Evolutionary conservation across 2,113 vertebrate species (phyloP), one percentile per base, ranked within the genome.

Genomic region (Myotis brandtii): DNA sequence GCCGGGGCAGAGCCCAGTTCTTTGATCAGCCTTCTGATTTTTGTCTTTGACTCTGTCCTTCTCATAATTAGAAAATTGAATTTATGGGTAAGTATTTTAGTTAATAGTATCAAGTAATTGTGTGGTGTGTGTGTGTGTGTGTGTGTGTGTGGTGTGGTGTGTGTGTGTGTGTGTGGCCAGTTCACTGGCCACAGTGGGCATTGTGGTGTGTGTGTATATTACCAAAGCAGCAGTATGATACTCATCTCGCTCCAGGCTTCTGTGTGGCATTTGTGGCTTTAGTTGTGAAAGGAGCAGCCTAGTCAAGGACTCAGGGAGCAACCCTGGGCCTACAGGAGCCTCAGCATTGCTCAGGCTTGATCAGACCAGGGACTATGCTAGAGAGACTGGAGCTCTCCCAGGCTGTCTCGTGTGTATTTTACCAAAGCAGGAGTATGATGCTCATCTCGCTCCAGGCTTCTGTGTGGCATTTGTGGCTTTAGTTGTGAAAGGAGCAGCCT

Each of bases 291-390:
- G 3, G 2, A 37, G 0, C 1, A 25, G 5, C 17, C 30, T 66
- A 0, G 6, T 11, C 14, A 72, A 83, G 43, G 17, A 12, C 7
- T 66, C 46, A 25, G 62, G 4, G 2, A 86, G 5, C 4, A 85
- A 30, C 0, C 1, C 3, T 52, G 30, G 9, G 32, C 1, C 6
- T 3, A 40, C 12, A 66, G 8, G 8, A 54, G 2, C 0, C 13
- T 91, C 17, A 9, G 23, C 12, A 18, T 84, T n/a, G 0, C 11
- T 52, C 1, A 11, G 48, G 34, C 4, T 17, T 27, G 5, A 30
- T 23, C n/a, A 85, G n/a, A 43, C 30, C 27, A 5, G 1, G 25
- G 12, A 46, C 9, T 46, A 2, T 9, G 34, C 18, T 46, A 43
- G 43, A 50, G 50, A 83, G 27, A 66, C 6, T 32, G 9, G 6